phyloP scores from a whole-genome alignment of 2,113 vertebrate genomes.

The Centropus bengalensis region DNA sequence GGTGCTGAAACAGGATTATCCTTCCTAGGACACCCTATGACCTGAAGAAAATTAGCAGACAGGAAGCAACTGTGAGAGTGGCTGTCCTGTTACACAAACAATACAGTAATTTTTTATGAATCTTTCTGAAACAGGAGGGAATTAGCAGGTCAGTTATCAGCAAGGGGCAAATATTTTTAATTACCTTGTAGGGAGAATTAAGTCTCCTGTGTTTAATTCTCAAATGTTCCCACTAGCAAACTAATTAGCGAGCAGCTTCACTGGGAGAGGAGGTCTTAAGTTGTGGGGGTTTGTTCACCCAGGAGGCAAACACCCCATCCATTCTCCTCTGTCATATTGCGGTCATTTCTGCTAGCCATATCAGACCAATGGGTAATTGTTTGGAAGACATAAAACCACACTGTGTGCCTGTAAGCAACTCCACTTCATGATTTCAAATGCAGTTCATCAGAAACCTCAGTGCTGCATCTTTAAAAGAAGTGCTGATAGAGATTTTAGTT shows the following conservation, averaged over 20 bases:
- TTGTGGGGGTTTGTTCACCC: not conserved
- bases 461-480: not conserved
- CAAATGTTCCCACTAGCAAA: not conserved
- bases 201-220: not conserved
- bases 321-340: not conserved
- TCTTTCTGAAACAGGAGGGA: not conserved
- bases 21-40: not conserved
- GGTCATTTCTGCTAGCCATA: not conserved
- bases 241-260: conserved; percentile 40
- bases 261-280: not conserved
- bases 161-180: conserved; percentile 55
- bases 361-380: not conserved
- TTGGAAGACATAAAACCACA: not conserved
- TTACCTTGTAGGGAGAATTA: conserved; percentile 25
- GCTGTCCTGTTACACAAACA: not conserved
- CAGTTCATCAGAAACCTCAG: not conserved
- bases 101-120: not conserved
- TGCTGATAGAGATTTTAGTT: not conserved
- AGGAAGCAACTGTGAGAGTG: not conserved
- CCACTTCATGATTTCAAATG: not conserved
- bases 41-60: not conserved
- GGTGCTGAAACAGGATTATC: not conserved
- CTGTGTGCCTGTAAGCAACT: not conserved
- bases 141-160: conserved; percentile 19
- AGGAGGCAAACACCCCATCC: not conserved